Conservation (phyloP, 2,797 vertebrate species). For the Monodelphis domestica region DNA sequence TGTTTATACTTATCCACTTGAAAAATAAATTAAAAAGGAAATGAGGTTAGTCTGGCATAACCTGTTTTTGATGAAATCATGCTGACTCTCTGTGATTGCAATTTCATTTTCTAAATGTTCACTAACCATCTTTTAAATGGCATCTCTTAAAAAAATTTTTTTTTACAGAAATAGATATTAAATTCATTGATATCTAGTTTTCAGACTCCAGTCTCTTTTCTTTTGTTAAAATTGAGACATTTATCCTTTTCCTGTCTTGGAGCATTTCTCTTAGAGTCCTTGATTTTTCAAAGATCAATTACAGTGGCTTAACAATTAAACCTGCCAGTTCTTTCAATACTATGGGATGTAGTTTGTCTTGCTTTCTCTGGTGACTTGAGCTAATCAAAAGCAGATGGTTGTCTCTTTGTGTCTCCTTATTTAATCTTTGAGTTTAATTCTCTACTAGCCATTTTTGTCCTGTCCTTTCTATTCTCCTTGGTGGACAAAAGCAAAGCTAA, state of each 20-base stretch:
- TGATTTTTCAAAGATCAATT: neutral
- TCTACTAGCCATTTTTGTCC: neutral
- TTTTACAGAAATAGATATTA: neutral
- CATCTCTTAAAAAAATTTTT: neutral
- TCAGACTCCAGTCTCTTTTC: neutral
- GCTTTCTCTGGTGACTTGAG: neutral
- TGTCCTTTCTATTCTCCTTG: neutral
- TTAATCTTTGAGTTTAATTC: neutral
- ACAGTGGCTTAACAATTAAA: neutral
- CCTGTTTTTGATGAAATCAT: neutral
- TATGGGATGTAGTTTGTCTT: neutral
- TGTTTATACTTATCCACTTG: neutral
- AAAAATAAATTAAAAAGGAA: neutral
- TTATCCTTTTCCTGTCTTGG: neutral
- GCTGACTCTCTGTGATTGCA: neutral
- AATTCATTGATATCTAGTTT: neutral
- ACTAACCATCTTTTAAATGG: neutral
- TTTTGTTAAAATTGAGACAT: neutral
- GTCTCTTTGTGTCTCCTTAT: neutral
- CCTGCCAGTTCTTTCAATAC: neutral
- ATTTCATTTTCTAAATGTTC: neutral
- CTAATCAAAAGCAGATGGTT: neutral
- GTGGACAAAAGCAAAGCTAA: neutral
- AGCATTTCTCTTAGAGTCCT: neutral
- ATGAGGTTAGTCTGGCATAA: neutral